Evolutionary conservation across 2,113 vertebrate genomes (phyloP).

Genomic region (Amblyopsis rosae): DNA sequence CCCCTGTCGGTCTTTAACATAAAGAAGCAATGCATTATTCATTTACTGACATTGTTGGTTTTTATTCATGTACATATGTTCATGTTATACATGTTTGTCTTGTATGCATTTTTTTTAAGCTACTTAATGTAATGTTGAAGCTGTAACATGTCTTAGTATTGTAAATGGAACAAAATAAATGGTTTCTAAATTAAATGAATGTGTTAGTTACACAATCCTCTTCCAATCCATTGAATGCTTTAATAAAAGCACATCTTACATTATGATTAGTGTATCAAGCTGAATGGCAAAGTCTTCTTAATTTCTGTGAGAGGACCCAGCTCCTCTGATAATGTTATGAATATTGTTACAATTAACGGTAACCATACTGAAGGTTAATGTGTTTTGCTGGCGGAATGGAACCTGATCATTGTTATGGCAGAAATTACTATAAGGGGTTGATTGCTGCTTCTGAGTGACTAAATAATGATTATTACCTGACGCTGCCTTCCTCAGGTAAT

Average conservation of each 20-base stretch:
- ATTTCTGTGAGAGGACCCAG: no score
- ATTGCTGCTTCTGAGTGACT: conserved; percentile 34
- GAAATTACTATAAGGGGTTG: conserved; percentile 22
- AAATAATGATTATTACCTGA: conserved; percentile 37
- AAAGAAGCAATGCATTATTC: conserved; percentile 26
- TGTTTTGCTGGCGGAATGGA: conserved; percentile 6
- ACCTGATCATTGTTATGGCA: conserved; percentile 43
- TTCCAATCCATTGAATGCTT: neutral
- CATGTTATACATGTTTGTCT: conserved; percentile 28
- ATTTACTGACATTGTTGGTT: conserved; percentile 37
- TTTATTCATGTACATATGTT: conserved; percentile 35
- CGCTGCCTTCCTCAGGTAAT: no score
- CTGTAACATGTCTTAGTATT: conserved; percentile 25
- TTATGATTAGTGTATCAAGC: no score
- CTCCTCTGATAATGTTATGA: no score
- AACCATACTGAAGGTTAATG: conserved; percentile 6
- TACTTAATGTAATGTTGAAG: neutral
- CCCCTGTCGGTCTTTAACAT: conserved; percentile 19
- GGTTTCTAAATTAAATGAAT: conserved; percentile 18
- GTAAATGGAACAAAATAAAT: conserved; percentile 62
- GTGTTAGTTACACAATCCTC: no score
- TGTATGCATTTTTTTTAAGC: conserved; percentile 6
- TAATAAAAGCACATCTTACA: neutral
- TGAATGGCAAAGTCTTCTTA: no score
- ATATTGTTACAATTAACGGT: neutral